These are phyloP conservation scores for Augochlorella aurata DNA, from an alignment of 2,888 invertebrate species.

Conservation along the genomic window DNA sequence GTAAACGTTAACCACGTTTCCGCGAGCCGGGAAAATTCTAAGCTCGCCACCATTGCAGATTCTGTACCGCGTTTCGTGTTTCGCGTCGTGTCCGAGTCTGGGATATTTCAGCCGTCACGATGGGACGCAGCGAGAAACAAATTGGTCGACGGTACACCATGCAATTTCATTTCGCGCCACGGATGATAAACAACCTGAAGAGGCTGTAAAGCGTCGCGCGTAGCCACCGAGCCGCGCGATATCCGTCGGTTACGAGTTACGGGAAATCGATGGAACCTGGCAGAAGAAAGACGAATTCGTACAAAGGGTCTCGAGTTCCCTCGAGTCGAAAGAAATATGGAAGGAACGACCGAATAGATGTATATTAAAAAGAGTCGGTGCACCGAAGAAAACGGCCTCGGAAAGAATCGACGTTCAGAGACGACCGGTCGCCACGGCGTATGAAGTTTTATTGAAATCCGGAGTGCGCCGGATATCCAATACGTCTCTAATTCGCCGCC, in stretches of 20 bases:
- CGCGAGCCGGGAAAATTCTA: slow-evolving; percentile 23
- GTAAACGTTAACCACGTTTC: slow-evolving; percentile 1
- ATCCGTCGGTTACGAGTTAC: background rate
- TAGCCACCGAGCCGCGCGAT: background rate
- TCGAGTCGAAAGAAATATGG: background rate
- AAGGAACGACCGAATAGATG: background rate
- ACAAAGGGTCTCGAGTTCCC: background rate
- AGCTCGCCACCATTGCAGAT: background rate
- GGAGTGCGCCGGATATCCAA: background rate
- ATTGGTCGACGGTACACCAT: background rate
- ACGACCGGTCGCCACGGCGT: background rate
- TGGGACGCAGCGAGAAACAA: background rate
- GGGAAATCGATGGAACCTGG: background rate
- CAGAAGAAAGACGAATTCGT: background rate
- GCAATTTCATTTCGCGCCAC: background rate
- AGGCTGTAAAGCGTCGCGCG: background rate
- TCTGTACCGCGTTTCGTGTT: background rate
- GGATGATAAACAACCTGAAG: background rate
- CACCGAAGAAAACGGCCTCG: background rate
- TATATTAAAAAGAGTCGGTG: background rate
- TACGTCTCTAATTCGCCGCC: background rate
- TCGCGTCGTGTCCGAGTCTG: background rate
- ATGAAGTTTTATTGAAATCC: slow-evolving; percentile 11
- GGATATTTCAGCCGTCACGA: background rate
- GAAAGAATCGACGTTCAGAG: background rate